Base-by-base conservation (phyloP, 1,140 invertebrate genomes). In the Drosophila repletoides region DNA sequence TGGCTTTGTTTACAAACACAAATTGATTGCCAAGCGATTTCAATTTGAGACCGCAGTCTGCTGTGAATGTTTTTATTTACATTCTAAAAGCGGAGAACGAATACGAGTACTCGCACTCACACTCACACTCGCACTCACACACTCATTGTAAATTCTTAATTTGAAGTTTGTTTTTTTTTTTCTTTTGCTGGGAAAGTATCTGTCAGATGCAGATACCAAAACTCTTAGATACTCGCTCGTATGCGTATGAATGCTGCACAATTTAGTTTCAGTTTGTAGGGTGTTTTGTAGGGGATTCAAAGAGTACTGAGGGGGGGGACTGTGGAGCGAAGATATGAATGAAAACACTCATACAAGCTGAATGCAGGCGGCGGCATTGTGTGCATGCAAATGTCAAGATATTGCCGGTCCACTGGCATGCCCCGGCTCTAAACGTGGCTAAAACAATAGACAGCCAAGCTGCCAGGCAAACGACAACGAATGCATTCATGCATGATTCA, bases 331-430 rank as follows among this genome's bases (percentile, higher is more conserved):
- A 31, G 46, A 46, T 53, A 21, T 26, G 28, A 38, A 38, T 53
- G 14, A 10, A 12, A 17, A 10, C n/a, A n/a, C n/a, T n/a, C n/a
- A n/a, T 33, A 9, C 29, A 2, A 38, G 33, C 36, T 65, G 48
- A 74, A 74, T 74, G 52, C 31, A 10, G 26, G 29, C 26, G 21
- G 29, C 26, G n/a, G n/a, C n/a, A n/a, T 31, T 14, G 21, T 55
- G 10, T 60, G 45, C 56, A 73, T 65, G 60, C 58, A 61, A 74
- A 60, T 65, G 76, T 84, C 80, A 84, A 79, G 80, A 79, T 86
- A 80, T 60, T 67, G 66, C 52, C 43, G 53, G 43, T 31, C 26
- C 56, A 59, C 38, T 81, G 76, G 55, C 67, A 60, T 15, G 34
- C 17, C 14, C 31, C 21, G 9, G 36, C 33, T 52, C 38, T 19